phyloP scores from a whole-genome alignment of 2,888 invertebrate genomes.

The Eudasyphora cyanicolor region DNA sequence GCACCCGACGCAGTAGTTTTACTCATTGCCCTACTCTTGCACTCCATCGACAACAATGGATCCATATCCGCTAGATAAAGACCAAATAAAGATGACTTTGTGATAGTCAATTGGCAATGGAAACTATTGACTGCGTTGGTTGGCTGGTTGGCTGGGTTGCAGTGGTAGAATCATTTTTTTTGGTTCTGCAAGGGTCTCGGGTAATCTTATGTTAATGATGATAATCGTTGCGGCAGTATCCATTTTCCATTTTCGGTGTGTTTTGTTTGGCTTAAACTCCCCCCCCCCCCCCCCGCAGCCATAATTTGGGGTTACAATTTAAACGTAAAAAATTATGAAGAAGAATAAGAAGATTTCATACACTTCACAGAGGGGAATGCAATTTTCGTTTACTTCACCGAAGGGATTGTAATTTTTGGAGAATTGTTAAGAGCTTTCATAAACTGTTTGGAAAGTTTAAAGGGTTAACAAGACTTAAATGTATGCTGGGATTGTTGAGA shows the following conservation, averaged over 20 bases:
- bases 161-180: not conserved
- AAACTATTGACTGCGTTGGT: not conserved
- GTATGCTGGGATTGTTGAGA: not conserved
- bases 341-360: not conserved
- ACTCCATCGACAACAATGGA: not conserved
- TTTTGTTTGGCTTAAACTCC: constrained; percentile 18
- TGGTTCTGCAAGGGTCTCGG: not conserved
- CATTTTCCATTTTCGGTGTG: too few species aligned
- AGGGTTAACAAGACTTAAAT: not conserved
- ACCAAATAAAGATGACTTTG: constrained; percentile 37
- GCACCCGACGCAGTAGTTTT: constrained; percentile 22
- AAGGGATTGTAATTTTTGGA: too few species aligned
- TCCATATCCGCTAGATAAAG: not conserved
- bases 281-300: not conserved
- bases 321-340: constrained; percentile 23
- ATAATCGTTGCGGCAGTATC: constrained; percentile 38
- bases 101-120: constrained; percentile 31
- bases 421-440: not conserved
- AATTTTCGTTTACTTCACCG: too few species aligned
- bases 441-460: not conserved
- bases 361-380: not conserved
- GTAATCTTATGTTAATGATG: constrained; percentile 34
- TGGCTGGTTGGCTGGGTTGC: not conserved
- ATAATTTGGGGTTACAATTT: constrained; percentile 3
- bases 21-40: not conserved